These are phyloP conservation scores for Acyrthosiphon pisum DNA, from an alignment of 1,140 invertebrate species.

Conservation along the genomic window DNA sequence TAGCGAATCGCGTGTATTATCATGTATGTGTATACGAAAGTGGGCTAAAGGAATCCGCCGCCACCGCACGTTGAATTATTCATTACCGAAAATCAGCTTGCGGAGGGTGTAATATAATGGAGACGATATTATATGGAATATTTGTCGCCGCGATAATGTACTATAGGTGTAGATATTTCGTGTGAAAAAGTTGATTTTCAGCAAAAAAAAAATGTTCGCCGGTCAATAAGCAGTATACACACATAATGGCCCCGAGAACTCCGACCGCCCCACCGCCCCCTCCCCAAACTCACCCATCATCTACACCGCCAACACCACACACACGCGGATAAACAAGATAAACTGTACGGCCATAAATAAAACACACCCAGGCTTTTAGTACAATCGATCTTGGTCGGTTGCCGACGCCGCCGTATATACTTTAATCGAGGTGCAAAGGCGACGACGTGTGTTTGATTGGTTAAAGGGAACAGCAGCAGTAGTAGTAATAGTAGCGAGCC, in stretches of 20 bases:
- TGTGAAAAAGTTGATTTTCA: slow-evolving; percentile 36
- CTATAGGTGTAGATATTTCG: background rate
- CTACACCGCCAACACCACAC: too few species aligned
- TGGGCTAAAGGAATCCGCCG: background rate
- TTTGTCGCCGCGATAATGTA: background rate
- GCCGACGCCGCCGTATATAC: background rate
- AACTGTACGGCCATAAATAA: slow-evolving; percentile 53
- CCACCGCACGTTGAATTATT: background rate
- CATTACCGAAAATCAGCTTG: slow-evolving; percentile 1
- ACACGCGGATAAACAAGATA: slow-evolving; percentile 35
- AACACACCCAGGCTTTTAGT: slow-evolving; percentile 55
- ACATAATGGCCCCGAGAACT: background rate
- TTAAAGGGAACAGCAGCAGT: background rate
- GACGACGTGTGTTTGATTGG: slow-evolving; percentile 54
- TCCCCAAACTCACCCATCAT: background rate
- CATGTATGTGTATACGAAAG: background rate
- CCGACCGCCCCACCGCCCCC: background rate
- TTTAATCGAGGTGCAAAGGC: slow-evolving; percentile 48
- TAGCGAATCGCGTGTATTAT: background rate
- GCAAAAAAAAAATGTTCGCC: background rate
- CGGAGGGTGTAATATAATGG: background rate
- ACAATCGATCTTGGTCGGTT: slow-evolving; percentile 53
- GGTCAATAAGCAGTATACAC: background rate
- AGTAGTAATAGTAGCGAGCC: background rate
- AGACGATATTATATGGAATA: background rate